Evolutionary conservation across 2,888 invertebrate species (phyloP).

Genomic region (Cephus rjabovi): DNA sequence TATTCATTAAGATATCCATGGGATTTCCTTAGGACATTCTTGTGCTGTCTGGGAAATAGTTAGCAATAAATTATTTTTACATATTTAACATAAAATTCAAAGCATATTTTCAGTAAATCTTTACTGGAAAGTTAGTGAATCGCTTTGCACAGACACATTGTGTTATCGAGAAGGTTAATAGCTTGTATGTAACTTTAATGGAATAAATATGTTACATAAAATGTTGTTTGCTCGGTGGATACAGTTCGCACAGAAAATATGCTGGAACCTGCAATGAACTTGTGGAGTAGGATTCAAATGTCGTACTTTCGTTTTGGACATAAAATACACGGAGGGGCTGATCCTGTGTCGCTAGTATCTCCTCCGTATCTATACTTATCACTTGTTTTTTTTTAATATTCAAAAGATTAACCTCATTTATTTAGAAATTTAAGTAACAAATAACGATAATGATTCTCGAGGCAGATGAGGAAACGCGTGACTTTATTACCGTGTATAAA

Average conservation of each 20-base stretch:
- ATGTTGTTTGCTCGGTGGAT: not conserved
- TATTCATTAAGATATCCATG: too few species aligned
- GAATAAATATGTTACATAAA: not conserved
- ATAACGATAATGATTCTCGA: slow-evolving; percentile 42
- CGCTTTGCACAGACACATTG: too few species aligned
- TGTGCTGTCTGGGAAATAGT: too few species aligned
- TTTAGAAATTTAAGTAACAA: not conserved
- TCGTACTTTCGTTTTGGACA: not conserved
- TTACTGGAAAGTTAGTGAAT: too few species aligned
- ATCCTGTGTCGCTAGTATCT: not conserved
- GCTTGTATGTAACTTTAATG: not conserved
- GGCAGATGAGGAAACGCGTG: slow-evolving; percentile 48
- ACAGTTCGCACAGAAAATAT: not conserved
- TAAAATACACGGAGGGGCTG: not conserved
- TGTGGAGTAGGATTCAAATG: not conserved
- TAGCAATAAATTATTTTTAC: too few species aligned
- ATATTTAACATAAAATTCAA: too few species aligned
- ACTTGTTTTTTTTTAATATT: not conserved
- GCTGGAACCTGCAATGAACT: not conserved
- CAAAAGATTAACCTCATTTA: not conserved
- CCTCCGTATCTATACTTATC: not conserved
- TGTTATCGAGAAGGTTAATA: not conserved
- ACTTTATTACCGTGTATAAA: slow-evolving; percentile 48
- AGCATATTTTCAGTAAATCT: too few species aligned
- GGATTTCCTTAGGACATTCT: too few species aligned